A percentile compares a stretch with the other conserved stretches of the same genome.
Conservation (phyloP, 2,888 invertebrate genomes). For the Noctua comes region DNA sequence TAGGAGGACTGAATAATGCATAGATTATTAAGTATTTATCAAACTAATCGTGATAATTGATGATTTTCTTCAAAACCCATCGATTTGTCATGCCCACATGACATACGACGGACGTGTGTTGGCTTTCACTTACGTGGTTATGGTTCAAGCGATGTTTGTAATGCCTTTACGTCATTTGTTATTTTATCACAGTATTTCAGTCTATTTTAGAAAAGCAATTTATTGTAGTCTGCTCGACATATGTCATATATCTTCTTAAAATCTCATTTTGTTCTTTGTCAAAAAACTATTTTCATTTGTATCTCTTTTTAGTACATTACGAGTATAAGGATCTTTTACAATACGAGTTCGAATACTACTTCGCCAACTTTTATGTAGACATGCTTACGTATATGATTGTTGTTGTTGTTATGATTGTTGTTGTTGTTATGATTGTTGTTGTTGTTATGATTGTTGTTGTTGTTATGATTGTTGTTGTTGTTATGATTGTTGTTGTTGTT, state of each 20-base stretch:
- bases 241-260: background rate
- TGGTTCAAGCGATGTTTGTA: constrained; percentile 1
- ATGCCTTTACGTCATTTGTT: background rate
- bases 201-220: background rate
- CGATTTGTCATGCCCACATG: constrained; percentile 60
- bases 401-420: too few species aligned
- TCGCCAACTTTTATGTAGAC: background rate
- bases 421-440: too few species aligned
- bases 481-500: too few species aligned
- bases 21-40: constrained; percentile 63
- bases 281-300: background rate
- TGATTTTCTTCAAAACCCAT: constrained; percentile 53
- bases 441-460: too few species aligned
- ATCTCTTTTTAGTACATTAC: background rate
- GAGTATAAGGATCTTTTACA: background rate
- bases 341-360: background rate
- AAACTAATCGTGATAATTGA: constrained; percentile 64
- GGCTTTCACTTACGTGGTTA: constrained; percentile 51
- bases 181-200: background rate
- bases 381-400: background rate
- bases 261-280: background rate
- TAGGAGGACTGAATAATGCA: constrained; percentile 60
- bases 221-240: background rate
- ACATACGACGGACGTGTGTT: constrained; percentile 17
- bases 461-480: too few species aligned